Evolutionary conservation across 2,797 vertebrate species (phyloP), one percentile per base, ranked within the genome.

Genomic region (Sphenopsis melanotis): DNA sequence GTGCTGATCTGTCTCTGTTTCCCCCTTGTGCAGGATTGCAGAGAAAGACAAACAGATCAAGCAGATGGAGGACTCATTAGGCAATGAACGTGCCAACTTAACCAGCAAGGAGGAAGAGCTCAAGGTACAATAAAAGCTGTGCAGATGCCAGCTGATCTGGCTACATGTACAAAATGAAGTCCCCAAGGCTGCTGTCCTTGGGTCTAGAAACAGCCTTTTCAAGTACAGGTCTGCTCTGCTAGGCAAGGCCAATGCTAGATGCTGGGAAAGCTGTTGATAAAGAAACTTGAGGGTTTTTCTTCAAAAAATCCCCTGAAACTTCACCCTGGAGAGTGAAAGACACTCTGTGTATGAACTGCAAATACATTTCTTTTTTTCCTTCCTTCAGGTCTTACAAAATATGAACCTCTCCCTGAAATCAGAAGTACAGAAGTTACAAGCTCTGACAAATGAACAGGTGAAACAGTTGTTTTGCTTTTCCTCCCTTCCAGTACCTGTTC

Each of bases 1-100:
- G 34, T 76, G 9, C 47, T 56, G 26, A 80, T 30, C 9, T 17
- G 27, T 52, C 68, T 6, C 34, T 64, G 6, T 90, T 94, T 93
- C 37, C 84, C 78, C 6, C 92, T 92, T 72, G 88, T 66, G 57
- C 96, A 99, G 99, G 92, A 96, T 99, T 97, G 98, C 99, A 74
- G 99, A 99, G 94, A 99, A 99, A 92, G 99, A 99, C 95, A 97
- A 99, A 85, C 98, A 99, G 97, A 98, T 99, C 56, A 99, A 99
- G 97, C 98, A 99, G 97, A 98, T 99, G 91, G 99, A 99, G 97
- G 99, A 99, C 95, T 99, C 99, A 34, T 98, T 99, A 83, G 98
- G 99, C 94, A 98, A 97, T 18, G 99, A 99, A 97, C 98, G 98
- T 91, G 98, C 98, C 97, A 98, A 98, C 74, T 98, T 98, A 68